phyloP scores from a whole-genome alignment of 2,113 vertebrate genomes.

The Polyodon spathula region DNA sequence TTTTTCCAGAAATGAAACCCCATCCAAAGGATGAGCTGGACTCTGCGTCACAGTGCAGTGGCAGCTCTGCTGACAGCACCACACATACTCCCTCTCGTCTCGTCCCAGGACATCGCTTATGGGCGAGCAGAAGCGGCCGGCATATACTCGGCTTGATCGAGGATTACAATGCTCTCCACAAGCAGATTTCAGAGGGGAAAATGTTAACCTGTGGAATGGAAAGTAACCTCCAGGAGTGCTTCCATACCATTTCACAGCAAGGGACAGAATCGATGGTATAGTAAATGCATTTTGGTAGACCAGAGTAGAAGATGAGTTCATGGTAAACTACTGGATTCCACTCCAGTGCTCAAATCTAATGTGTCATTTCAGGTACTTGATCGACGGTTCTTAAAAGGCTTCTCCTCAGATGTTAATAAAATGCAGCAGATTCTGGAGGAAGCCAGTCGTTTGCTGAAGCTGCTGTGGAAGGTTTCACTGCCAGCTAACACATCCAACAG shows the following conservation, averaged over 20 bases:
- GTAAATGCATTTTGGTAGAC: slow-evolving; percentile 8
- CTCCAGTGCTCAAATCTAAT: too few relatives aligned
- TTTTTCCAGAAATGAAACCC: slow-evolving; percentile 28
- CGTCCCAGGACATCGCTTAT: slow-evolving; percentile 60
- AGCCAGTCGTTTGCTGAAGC: slow-evolving; percentile 67
- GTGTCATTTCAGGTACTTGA: slow-evolving; percentile 39
- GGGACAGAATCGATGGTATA: slow-evolving; percentile 32
- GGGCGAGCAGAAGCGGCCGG: slow-evolving; percentile 66
- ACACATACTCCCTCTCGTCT: slow-evolving; percentile 42
- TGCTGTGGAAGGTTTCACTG: slow-evolving; percentile 80
- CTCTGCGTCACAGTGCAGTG: slow-evolving; percentile 40
- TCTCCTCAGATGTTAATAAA: slow-evolving; percentile 46
- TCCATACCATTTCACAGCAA: slow-evolving; percentile 30
- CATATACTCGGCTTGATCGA: slow-evolving; percentile 75
- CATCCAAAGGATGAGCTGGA: slow-evolving; percentile 27
- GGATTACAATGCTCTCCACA: slow-evolving; percentile 75
- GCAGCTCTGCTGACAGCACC: slow-evolving; percentile 44
- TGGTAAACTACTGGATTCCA: too few relatives aligned
- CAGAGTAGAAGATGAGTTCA: too few relatives aligned
- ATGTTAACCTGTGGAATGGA: slow-evolving; percentile 60
- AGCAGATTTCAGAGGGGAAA: slow-evolving; percentile 68
- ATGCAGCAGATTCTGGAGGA: slow-evolving; percentile 76
- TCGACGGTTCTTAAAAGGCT: slow-evolving; percentile 36
- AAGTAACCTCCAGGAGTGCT: slow-evolving; percentile 46
- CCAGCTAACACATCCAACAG: slow-evolving; percentile 40